These are phyloP conservation scores for Petrocephalus microphthalmus DNA, from an alignment of 2,113 vertebrate genomes.

Conservation along the genomic window DNA sequence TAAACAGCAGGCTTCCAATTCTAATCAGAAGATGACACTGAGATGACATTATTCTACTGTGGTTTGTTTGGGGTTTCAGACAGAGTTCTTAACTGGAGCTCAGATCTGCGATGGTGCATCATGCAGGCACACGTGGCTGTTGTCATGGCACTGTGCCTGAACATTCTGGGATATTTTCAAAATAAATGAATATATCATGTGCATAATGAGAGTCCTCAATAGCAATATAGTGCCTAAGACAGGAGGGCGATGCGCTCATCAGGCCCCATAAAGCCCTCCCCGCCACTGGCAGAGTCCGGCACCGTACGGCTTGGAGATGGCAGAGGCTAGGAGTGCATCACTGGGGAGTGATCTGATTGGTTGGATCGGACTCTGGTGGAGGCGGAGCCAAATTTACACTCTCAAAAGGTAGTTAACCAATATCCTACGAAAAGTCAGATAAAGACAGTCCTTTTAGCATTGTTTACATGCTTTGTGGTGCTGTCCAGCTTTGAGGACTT, in stretches of 20 bases:
- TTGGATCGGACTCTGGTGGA: not conserved
- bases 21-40: not conserved
- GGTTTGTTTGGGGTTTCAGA: not conserved
- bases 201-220: not conserved
- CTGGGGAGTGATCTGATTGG: not conserved
- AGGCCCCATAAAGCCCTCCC: not conserved
- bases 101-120: not conserved
- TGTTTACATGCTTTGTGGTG: not conserved
- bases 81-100: not conserved
- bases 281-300: not conserved
- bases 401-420: constrained; percentile 31
- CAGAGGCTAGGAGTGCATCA: not conserved
- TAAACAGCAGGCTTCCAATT: not conserved
- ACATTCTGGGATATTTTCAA: not conserved
- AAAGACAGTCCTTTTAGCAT: not conserved
- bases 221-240: not conserved
- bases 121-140: not conserved
- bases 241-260: not conserved
- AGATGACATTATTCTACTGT: not conserved
- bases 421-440: not conserved
- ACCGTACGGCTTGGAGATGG: not conserved
- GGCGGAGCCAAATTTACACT: not conserved
- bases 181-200: not conserved
- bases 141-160: not conserved
- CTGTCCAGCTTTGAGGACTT: not conserved